Evolutionary conservation across 2,888 invertebrate species (phyloP), one percentile per base, ranked within the genome.

Genomic region (Elmis aenea): DNA sequence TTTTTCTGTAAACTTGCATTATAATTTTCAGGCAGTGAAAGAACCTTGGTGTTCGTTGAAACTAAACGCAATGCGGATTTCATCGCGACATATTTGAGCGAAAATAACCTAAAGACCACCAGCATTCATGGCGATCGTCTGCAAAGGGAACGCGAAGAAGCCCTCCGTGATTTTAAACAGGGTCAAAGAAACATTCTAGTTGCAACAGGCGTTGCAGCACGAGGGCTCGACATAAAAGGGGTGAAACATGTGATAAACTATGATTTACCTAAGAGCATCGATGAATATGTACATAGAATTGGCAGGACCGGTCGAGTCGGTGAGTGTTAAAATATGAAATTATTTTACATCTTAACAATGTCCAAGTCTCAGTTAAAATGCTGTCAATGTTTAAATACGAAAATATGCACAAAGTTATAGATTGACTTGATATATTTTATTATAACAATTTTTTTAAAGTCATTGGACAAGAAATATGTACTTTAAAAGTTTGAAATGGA

Each of bases 261-360:
- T 57, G 95, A 96, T 62, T 73, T 96, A 57, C 95, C 95, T 0
- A 80, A 83, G 38, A 79, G 79, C 44, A 86, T 94, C 46, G 94
- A 94, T 50, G 94, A 94, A 53, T 96, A 95, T 54, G 93, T 95
- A 1, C 96, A 96, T 66, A 75, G 95, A 37, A 92, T 96, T 50
- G 96, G 96, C 1, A 76, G 96, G 47, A 96, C 96, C 3, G 96
- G 95, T 0, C 79, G 96, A 46, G 90, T 96, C 0, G 95, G 95
- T 62, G 45, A 52, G 57, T 54, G 38, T 9, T 16, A 15, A 20
- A 13, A 11, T 27, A 13, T 25, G 3, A n/a, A n/a, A n/a, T n/a
- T n/a, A n/a, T n/a, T n/a, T n/a, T n/a, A n/a, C n/a, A n/a, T n/a
- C n/a, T n/a, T n/a, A n/a, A n/a, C n/a, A n/a, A n/a, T n/a, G n/a